These are phyloP conservation scores for Papilio dardanus DNA, from an alignment of 1,140 invertebrate species.

Conservation along the genomic window DNA sequence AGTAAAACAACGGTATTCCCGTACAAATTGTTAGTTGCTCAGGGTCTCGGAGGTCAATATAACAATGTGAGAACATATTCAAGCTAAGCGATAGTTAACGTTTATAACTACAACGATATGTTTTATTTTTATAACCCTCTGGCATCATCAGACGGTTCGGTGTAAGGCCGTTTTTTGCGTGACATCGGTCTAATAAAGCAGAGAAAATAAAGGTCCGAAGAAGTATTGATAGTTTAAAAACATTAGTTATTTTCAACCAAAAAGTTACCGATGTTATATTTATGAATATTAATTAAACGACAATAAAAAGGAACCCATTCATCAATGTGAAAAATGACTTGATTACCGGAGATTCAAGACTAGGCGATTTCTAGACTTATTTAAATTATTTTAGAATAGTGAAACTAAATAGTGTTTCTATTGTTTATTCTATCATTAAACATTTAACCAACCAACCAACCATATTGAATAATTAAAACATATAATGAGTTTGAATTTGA, in stretches of 20 bases:
- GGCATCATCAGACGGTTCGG: too few relatives aligned
- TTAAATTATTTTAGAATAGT: not conserved
- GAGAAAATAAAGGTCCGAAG: too few relatives aligned
- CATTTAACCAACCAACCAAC: too few relatives aligned
- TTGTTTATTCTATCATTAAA: too few relatives aligned
- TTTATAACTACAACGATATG: not conserved
- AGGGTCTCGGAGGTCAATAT: not conserved
- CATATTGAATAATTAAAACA: too few relatives aligned
- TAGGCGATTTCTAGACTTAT: not conserved
- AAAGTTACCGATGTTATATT: not conserved
- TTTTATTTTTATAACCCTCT: not conserved
- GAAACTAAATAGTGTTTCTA: not conserved
- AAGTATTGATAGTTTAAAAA: not conserved
- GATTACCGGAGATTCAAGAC: not conserved
- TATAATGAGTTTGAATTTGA: too few relatives aligned
- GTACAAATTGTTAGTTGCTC: slow-evolving; percentile 2
- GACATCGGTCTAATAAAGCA: too few relatives aligned
- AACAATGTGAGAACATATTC: not conserved
- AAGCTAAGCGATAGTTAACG: not conserved
- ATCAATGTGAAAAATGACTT: not conserved
- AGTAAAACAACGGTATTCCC: not conserved
- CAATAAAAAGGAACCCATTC: not conserved
- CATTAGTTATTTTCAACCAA: not conserved
- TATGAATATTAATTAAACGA: not conserved
- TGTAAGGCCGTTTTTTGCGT: too few relatives aligned